Conservation (phyloP, 2,888 invertebrate genomes). For the Smittia sp. region DNA sequence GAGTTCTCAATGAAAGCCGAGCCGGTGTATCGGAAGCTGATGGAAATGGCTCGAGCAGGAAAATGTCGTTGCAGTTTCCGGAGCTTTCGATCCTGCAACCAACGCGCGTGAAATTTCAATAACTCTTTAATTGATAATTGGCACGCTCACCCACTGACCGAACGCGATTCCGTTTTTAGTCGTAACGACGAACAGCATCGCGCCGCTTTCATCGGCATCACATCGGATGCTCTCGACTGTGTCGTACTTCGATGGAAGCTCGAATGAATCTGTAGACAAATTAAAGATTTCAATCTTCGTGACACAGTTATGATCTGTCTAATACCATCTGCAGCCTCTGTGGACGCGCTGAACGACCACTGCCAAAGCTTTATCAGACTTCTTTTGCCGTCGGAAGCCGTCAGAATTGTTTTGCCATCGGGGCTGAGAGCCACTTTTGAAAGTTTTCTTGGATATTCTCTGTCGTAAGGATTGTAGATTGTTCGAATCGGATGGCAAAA, state of each 20-base stretch:
- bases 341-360: constrained; percentile 58
- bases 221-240: constrained; percentile 42
- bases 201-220: constrained; percentile 38
- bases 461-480: constrained; percentile 5
- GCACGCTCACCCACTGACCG: constrained; percentile 38
- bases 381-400: constrained; percentile 49
- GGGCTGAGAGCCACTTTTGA: constrained; percentile 22
- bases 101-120: constrained; percentile 32
- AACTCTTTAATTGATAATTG: constrained; percentile 46
- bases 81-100: too few relatives aligned
- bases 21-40: constrained; percentile 55
- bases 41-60: constrained; percentile 43
- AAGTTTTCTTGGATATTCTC: not conserved
- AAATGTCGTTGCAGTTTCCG: constrained; percentile 39
- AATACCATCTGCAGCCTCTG: constrained; percentile 51
- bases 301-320: constrained; percentile 54
- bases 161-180: constrained; percentile 42
- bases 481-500: constrained; percentile 32
- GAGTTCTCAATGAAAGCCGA: constrained; percentile 57
- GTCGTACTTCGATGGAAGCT: constrained; percentile 41
- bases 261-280: not conserved
- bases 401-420: constrained; percentile 38
- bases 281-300: not conserved
- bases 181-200: constrained; percentile 42
- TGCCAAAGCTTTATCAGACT: constrained; percentile 60